Base-by-base conservation (phyloP, 2,888 invertebrate genomes). In the Opisthograptis luteolata region DNA sequence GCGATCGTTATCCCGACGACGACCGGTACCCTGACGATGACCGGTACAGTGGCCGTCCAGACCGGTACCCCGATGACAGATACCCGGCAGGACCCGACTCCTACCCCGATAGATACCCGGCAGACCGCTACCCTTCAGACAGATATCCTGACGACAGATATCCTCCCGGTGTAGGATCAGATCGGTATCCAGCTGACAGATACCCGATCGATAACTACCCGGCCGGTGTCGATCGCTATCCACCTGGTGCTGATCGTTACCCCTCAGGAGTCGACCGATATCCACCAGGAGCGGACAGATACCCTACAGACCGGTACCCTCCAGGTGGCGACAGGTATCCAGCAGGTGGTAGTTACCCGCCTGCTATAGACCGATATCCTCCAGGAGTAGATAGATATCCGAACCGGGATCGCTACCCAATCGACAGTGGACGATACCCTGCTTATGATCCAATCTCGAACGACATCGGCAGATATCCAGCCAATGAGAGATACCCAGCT, bases 11-110 rank as follows among this genome's bases (percentile, higher is more conserved):
- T 64, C 87, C 89, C 32, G 83, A 87, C 58, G 86, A 89, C 55
- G 92, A 92, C 64, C 87, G 92, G 52, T 92, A 92, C 72, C 84
- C 92, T 15, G 78, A 85, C 60, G 89, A 89, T 62, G 91, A 91
- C 68, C 85, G 87, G 56, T 91, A 88, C 55, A 60, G 60, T 66
- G 79, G 84, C 59, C 75, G 83, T 44, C 81, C 87, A 30, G 92
- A 93, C 70, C 87, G 91, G 62, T 92, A 88, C 81, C 74, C 72
- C 60, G 91, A 91, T 48, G 93, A 92, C 76, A 87, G 92, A 32
- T 93, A 92, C 66, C 92, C 93, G 44, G 90, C 84, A 22, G 87
- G 91, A 0, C 81, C 89, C 10, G 92, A 91, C 70, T 9, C 10
- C 25, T 89, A 88, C 62, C 83, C 84, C 59, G 84, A 84, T 55